phyloP scores from a whole-genome alignment of 2,888 invertebrate species.

The Eustalomyia histrio region DNA sequence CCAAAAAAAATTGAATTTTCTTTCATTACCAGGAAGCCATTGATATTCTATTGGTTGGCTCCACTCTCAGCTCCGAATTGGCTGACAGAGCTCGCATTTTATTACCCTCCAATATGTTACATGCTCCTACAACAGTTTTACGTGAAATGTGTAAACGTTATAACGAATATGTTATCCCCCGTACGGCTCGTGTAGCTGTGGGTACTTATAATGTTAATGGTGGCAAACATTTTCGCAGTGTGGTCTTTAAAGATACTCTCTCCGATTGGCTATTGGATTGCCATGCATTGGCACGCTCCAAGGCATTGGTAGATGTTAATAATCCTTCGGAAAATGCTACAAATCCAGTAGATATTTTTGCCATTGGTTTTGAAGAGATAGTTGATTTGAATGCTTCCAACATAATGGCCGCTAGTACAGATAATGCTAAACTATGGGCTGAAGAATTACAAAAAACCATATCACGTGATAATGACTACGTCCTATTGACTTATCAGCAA shows the following conservation, averaged over 20 bases:
- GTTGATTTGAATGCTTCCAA: constrained; percentile 99
- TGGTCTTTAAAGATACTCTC: constrained; percentile 94
- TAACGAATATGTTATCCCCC: constrained; percentile 83
- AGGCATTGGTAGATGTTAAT: constrained; percentile 80
- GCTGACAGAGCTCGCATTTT: constrained; percentile 94
- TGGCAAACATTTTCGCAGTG: constrained; percentile 97
- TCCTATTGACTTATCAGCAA: constrained; percentile 95
- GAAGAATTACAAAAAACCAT: constrained; percentile 95
- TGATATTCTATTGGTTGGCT: constrained; percentile 95
- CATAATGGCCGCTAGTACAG: constrained; percentile 96
- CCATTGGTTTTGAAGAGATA: constrained; percentile 99
- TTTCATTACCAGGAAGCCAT: constrained; percentile 87
- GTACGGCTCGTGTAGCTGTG: constrained; percentile 88
- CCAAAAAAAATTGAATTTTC: too few relatives aligned
- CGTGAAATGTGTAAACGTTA: constrained; percentile 92
- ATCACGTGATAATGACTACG: constrained; percentile 91
- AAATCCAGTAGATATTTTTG: constrained; percentile 92
- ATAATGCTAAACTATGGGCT: constrained; percentile 95
- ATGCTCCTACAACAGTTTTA: constrained; percentile 90
- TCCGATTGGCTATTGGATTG: constrained; percentile 95
- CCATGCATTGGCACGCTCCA: constrained; percentile 82
- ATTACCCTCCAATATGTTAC: constrained; percentile 91
- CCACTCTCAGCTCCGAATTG: constrained; percentile 93
- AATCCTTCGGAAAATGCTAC: constrained; percentile 78
- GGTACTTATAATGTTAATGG: constrained; percentile 99